Base-by-base conservation (phyloP, 2,888 invertebrate species). In the Cerceris rybyensis region DNA sequence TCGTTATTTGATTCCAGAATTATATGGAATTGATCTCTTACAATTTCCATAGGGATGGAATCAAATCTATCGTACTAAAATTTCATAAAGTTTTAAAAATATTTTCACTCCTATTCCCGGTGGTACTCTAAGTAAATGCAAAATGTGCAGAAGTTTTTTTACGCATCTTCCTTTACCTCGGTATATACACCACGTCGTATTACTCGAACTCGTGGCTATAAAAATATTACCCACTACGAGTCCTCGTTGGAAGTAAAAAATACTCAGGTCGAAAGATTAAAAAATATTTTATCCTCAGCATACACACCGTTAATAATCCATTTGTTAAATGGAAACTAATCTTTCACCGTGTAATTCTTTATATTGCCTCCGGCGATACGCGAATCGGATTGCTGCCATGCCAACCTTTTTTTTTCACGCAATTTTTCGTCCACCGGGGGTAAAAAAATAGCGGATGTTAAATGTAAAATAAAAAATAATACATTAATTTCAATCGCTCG, bases 221-320 rank as follows among this genome's bases (percentile, higher is more conserved):
- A 69, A 79, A 72, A 67, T 66, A 73, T 72, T 72, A 61, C 41
- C 59, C 72, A 67, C 77, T 73, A 66, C 63, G 69, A 69, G 60
- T 77, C 65, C 52, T 67, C 42, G 60, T 39, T 7, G 55, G 16
- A n/a, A n/a, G 60, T 42, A 79, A 73, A 72, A 77, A 68, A 52
- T 77, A 64, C 65, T 57, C 42, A 42, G 52, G n/a, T 50, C 50
- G n/a, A 46, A 69, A 52, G 71, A 69, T 78, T 78, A 69, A 69
- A 63, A 64, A 70, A 65, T 58, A 54, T 65, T 79, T 78, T 69
- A 77, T 64, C 17, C 67, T 42, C 58, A 60, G 65, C 43, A 61
- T 75, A 69, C 55, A 7, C 13, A 28, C 14, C 39, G 14, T 55
- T 61, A 39, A 16, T 61, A 61, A 66, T 39, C 11, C n/a, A 13